phyloP scores from a whole-genome alignment of 2,888 invertebrate species.

The Caenorhabditis sp. region DNA sequence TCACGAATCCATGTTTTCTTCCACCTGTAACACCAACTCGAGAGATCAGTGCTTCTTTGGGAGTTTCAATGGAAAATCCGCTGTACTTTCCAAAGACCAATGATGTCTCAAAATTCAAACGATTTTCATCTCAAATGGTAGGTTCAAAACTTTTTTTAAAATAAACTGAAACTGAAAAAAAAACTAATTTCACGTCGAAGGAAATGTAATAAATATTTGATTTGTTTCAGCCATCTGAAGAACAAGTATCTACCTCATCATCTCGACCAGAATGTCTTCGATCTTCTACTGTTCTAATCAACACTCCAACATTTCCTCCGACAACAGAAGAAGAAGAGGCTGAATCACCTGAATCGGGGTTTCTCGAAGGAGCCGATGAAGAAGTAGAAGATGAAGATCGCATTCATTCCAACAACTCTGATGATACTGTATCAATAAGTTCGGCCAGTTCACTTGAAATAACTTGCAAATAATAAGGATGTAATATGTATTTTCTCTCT shows the following conservation, averaged over 20 bases:
- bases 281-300: slow-evolving; percentile 30
- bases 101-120: not conserved
- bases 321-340: slow-evolving; percentile 43
- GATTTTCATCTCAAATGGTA: not conserved
- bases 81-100: not conserved
- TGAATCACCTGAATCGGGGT: slow-evolving; percentile 56
- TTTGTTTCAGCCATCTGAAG: not conserved
- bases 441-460: slow-evolving; percentile 63
- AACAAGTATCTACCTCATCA: not conserved
- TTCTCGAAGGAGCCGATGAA: slow-evolving; percentile 14
- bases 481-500: not conserved
- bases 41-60: not conserved
- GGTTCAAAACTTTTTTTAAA: not conserved
- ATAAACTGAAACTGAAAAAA: not conserved
- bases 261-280: slow-evolving; percentile 47
- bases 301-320: slow-evolving; percentile 18
- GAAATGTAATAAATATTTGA: not conserved
- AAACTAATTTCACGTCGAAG: not conserved
- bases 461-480: slow-evolving; percentile 25
- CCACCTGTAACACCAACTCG: slow-evolving; percentile 24
- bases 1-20: slow-evolving; percentile 53
- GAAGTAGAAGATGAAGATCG: slow-evolving; percentile 46
- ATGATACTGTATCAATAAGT: slow-evolving; percentile 44
- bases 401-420: not conserved
- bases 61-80: slow-evolving; percentile 10